Base-by-base conservation (phyloP, 1,140 invertebrate genomes). In the Monochamus saltuarius region DNA sequence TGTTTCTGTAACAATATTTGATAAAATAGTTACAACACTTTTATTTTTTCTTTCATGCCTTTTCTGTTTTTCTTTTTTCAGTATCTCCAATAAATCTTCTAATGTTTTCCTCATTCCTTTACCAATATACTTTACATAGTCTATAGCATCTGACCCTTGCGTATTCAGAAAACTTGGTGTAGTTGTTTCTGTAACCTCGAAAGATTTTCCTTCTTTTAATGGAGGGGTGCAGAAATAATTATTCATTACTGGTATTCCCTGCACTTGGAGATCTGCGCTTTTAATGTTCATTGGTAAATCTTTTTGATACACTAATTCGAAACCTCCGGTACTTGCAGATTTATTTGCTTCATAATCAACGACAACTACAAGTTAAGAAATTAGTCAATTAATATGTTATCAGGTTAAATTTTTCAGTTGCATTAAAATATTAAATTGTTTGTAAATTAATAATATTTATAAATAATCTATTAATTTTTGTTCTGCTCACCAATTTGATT, bases 301-400 rank as follows among this genome's bases (percentile, higher is more conserved):
- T 52, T 76, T 66, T 54, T 59, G 59, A 52, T 74, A 76, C 8
- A 76, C 68, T 1, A 75, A 58, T 58, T 85, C 82, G 67, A 86
- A 87, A 14, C 78, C 75, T 29, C 85, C 84, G 0, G 84, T 85
- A 7, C 73, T 61, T 1, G 81, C 75, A 13, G 70, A 69, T 7
- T 75, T 68, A 71, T 84, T 78, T 14, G 74, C 72, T 14, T 77
- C 73, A 66, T 80, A 66, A 67, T 86, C 85, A 35, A 86, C 79
- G 19, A 85, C 79, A 61, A 86, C 81, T 83, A 69, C 10, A 78
- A 80, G 22, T 50, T 11, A 37, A 56, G 11, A 37, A 54, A 35
- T 8, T 16, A 37, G 35, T 36, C 1, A 56, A 2, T 34, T 35
- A 47, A 34, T 55, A 39, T 54, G 29, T 10, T 29, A 35, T 13